Evolutionary conservation across 2,797 vertebrate genomes (phyloP), one percentile per base, ranked within the genome.

Genomic region (Furcifer pardalis): DNA sequence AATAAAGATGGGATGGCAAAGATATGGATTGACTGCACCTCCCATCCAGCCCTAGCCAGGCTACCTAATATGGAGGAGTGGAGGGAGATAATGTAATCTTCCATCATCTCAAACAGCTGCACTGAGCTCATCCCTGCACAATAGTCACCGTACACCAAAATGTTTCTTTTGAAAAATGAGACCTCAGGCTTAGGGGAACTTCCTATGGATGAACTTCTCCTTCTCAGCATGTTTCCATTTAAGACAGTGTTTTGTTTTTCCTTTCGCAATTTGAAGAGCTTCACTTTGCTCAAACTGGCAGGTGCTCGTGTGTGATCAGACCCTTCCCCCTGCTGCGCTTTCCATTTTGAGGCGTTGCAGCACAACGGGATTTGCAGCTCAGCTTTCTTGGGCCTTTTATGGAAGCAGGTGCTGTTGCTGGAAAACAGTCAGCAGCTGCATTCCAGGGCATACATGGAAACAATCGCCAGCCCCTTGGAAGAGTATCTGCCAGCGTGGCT

Each of bases 401-500:
- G 94, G 94, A 83, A 91, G 78, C n/a, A 7, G 6, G 0, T 6
- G 4, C 30, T 7, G 0, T 46, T 23, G 25, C 17, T 87, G 91
- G 93, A 83, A 32, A 21, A 0, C 0, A 0, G 72, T 91, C 92
- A 87, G 87, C 52, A 0, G 35, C 72, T 5, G 4, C 63, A 25
- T 91, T 89, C 79, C 25, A 77, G 81, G 82, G 81, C 71, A 81
- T 89, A 80, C 91, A 87, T 89, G 93, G 92, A 92, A 89, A 75
- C 68, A 75, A 81, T 92, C 40, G 87, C 77, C 19, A 1, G 60
- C 66, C 49, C 65, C 86, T 73, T 25, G 91, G 90, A 86, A 90
- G 83, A n/a, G 0, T 77, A 10, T 85, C 88, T 88, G 93, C 94
- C 93, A 91, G 83, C 87, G 84, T 94, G 94, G 94, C 94, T 89